These are phyloP conservation scores for Corynorhinus townsendii DNA, from an alignment of 2,113 vertebrate species.

Conservation along the genomic window DNA sequence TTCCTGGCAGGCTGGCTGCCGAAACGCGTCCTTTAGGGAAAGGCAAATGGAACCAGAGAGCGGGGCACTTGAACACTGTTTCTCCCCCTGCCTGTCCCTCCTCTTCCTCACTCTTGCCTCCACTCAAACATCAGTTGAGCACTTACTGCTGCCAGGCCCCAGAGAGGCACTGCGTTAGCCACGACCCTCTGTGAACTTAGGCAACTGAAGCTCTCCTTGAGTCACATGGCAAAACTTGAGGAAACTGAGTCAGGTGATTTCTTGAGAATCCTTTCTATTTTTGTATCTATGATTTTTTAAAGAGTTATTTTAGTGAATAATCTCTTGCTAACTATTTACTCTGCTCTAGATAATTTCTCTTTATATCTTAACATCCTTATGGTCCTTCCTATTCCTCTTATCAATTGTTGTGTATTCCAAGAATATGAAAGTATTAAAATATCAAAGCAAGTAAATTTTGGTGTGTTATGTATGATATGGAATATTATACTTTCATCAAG, in stretches of 20 bases:
- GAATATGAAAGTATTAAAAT: constrained; percentile 17
- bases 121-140: neutral
- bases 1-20: neutral
- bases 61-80: neutral
- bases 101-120: neutral
- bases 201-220: neutral
- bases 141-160: neutral
- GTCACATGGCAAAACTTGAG: neutral
- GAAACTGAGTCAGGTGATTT: neutral
- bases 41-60: neutral
- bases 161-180: neutral
- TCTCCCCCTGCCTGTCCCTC: neutral
- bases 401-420: neutral
- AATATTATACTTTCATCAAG: neutral
- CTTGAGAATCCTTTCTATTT: constrained; percentile 3
- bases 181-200: neutral
- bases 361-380: neutral
- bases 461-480: neutral
- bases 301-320: neutral
- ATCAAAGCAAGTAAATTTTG: constrained; percentile 17
- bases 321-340: neutral
- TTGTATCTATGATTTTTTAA: neutral
- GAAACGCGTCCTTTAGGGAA: neutral
- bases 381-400: neutral
- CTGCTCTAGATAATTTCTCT: neutral